Evolutionary conservation across 2,797 vertebrate genomes (phyloP).

Genomic region (Brotogeris chrysoptera): DNA sequence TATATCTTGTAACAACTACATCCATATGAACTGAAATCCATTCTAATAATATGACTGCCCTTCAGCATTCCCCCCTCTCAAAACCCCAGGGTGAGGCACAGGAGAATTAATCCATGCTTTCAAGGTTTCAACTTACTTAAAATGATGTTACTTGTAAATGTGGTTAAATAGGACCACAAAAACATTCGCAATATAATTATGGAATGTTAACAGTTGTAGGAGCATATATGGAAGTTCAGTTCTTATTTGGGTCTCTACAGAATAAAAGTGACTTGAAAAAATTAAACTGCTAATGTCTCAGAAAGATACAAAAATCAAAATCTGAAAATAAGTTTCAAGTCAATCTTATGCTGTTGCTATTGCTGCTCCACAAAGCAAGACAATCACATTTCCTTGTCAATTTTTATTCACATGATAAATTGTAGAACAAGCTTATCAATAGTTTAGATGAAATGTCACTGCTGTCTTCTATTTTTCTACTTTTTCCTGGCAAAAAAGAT

Average conservation of each 20-base stretch:
- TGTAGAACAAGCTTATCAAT: background rate
- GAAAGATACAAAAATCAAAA: background rate
- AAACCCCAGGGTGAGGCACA: background rate
- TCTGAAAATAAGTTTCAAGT: background rate
- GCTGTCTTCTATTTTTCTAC: background rate
- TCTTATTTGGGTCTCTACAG: background rate
- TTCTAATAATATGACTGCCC: background rate
- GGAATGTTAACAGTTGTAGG: background rate
- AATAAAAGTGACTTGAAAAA: background rate
- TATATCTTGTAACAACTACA: background rate
- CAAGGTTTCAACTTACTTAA: background rate
- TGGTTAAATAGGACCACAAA: background rate
- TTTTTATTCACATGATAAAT: background rate
- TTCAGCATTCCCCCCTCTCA: background rate
- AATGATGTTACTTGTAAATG: background rate
- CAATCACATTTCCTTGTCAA: background rate
- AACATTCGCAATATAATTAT: background rate
- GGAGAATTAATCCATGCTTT: background rate
- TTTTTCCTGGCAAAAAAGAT: background rate
- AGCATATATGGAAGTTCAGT: background rate
- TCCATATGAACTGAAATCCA: background rate
- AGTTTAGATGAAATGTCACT: background rate
- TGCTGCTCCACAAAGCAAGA: background rate
- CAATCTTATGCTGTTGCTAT: background rate
- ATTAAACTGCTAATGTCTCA: background rate